Base-by-base conservation (phyloP, 1,140 invertebrate species). In the Drosophila busckii region DNA sequence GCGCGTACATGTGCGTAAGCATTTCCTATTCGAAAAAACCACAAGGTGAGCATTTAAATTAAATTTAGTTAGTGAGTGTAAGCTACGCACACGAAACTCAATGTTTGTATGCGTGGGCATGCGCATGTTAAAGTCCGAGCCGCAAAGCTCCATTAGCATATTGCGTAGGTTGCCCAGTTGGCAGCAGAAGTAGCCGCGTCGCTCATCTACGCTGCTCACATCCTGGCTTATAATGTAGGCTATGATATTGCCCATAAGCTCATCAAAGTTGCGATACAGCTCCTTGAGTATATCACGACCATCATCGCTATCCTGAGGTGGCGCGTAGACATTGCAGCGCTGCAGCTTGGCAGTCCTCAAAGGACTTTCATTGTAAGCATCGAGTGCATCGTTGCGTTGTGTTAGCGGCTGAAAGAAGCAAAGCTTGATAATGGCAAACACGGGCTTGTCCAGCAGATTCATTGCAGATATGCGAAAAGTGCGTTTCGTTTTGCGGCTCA, bases 1-100 rank as follows among this genome's bases (percentile, higher is more conserved):
- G 65, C 22, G 62, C 53, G 26, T 75, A 60, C 75, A 82, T 75
- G 23, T 82, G 75, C 0, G 75, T 82, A 0, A 82, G 25, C 75
- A 82, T 82, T 26, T 75, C 65, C 75, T 82, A 6, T 5, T n/a
- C 7, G 0, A 23, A 6, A 32, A 10, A 15, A 20, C 0, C 7
- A 5, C 0, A 13, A 2, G 16, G 1, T 4, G 2, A 0, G 2
- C 12, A 34, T 20, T 17, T 42, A 23, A 16, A 6, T 20, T 9
- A 19, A 7, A 6, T 8, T 4, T 10, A 10, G 15, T 5, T 2
- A 22, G 5, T 1, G 3, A 9, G n/a, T 5, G n/a, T 2, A 9
- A n/a, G 16, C 9, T 0, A 56, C 75, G 19, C 41, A 83, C 75
- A 2, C 75, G 67, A 41, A 82, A 82, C 28, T 82, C 65, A 13